Base-by-base conservation (phyloP, 1,140 invertebrate species). In the Lerema accius region DNA sequence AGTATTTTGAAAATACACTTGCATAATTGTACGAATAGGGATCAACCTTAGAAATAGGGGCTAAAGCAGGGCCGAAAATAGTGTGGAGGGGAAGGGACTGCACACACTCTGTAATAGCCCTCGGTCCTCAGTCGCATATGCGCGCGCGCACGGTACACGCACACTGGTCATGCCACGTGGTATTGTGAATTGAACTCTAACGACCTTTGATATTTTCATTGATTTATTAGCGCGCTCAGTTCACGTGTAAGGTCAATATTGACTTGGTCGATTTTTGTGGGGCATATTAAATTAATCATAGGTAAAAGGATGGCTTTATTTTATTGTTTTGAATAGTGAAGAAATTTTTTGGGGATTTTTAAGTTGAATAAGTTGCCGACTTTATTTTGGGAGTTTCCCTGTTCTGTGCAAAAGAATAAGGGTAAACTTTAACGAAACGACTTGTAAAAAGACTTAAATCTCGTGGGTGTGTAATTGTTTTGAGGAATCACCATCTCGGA, bases 1-100 rank as follows among this genome's bases (percentile, higher is more conserved):
- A n/a, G n/a, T n/a, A n/a, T n/a, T n/a, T n/a, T n/a, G n/a, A n/a
- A n/a, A n/a, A n/a, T n/a, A n/a, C n/a, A n/a, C n/a, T n/a, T n/a
- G n/a, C n/a, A n/a, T n/a, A n/a, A n/a, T n/a, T 19, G 15, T 19
- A 39, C 51, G n/a, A 23, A 42, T 7, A 39, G 14, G 51, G 51
- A 23, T 14, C 17, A 28, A 28, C 37, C 51, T 4, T 0, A 17
- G 9, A 15, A 55, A 55, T 7, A 42, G 19, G 51, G 49, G 37
- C 16, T 11, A 39, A 55, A 13, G 19, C 17, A 26, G 23, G 39
- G 14, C 53, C 53, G 10, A 56, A 56, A 56, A 56, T 56, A 56
- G 23, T 56, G 53, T 32, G 28, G 23, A 32, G 51, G 51, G 51
- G 40, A 56, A 56, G 51, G 51, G 51, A 32, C 14, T 4, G 45